Percentiles rank a stretch among this genome's conserved stretches.
Evolutionary conservation across 2,113 vertebrate species (phyloP).

Genomic region (Rhinichthys klamathensis): DNA sequence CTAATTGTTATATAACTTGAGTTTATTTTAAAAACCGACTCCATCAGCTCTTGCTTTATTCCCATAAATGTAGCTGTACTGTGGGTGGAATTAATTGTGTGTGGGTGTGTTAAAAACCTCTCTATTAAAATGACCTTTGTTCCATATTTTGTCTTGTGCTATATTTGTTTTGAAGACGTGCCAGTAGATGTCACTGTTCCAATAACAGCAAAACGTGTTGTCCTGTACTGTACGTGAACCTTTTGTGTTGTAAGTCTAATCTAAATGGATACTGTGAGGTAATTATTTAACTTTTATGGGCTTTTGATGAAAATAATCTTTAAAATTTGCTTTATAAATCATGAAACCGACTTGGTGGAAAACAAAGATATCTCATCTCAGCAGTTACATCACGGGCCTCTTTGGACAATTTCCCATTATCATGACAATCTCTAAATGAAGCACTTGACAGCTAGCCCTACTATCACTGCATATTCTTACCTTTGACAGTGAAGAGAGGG

Average conservation of each 20-base stretch:
- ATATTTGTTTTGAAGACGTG: conserved; percentile 26
- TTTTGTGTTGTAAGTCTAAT: background rate
- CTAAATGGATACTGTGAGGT: conserved; percentile 11
- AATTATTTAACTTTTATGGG: background rate
- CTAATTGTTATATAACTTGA: background rate
- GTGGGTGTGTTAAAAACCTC: conserved; percentile 22
- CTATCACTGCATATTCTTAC: conserved; percentile 49
- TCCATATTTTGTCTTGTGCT: conserved; percentile 17
- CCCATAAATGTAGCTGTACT: background rate
- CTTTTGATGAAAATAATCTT: background rate
- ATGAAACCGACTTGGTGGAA: background rate
- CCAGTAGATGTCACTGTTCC: conserved; percentile 79
- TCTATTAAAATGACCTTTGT: conserved; percentile 32
- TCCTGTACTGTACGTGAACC: background rate
- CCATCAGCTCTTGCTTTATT: conserved; percentile 12
- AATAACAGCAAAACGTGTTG: conserved; percentile 56
- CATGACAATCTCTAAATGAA: conserved; percentile 52
- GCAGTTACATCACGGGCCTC: conserved; percentile 19
- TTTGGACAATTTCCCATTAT: conserved; percentile 39
- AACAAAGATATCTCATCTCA: background rate
- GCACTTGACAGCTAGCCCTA: conserved; percentile 41
- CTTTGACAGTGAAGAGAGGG: conserved; percentile 51
- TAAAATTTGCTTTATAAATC: background rate
- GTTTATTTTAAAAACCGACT: conserved; percentile 15
- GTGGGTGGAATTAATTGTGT: conserved; percentile 21